Evolutionary conservation across 2,888 invertebrate species (phyloP), one percentile per base, ranked within the genome.

Genomic region (Drosophila trichaetosa): DNA sequence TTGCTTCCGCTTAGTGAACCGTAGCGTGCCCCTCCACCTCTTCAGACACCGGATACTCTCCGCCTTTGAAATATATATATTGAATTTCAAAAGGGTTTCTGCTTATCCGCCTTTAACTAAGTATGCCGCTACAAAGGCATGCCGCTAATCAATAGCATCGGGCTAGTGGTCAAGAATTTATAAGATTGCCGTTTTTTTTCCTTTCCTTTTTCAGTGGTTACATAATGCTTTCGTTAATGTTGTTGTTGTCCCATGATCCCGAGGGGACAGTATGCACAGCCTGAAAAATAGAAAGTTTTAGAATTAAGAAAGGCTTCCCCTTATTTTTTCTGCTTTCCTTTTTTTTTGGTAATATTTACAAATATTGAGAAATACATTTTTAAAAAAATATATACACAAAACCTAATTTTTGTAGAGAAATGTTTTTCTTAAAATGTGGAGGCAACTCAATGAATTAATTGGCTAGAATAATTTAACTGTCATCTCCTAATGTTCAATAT

Each of bases 121-220:
- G 49, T 31, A 42, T 42, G 27, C 18, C 42, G 76, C 76, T 56
- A 79, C 71, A 85, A 87, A 85, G 87, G 87, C 71, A 64, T 73
- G 79, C 87, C 85, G 87, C 87, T 76, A 77, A 85, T 81, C 81
- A 73, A 69, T 73, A 68, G 31, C 76, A 58, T 58, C 66, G 40
- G 63, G 70, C 67, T 54, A 48, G 8, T 57, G 60, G 67, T 78
- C 67, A 74, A 60, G 65, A 69, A 69, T 66, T 52, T 67, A 51
- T 60, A 77, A 63, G 68, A 63, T 60, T 51, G 18, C 51, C 11
- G 13, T 27, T 24, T 46, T n/a, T 8, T 38, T 13, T 16, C 4
- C 24, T 4, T 24, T 3, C 21, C 13, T 16, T 16, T 46, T 46
- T 24, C 31, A 24, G 33, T 36, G 21, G 46, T 52, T 70, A 21